Percentiles rank a stretch among this genome's conserved stretches.
Evolutionary conservation across 1,140 invertebrate genomes (phyloP).

Genomic region (Centruroides sculpturatus): DNA sequence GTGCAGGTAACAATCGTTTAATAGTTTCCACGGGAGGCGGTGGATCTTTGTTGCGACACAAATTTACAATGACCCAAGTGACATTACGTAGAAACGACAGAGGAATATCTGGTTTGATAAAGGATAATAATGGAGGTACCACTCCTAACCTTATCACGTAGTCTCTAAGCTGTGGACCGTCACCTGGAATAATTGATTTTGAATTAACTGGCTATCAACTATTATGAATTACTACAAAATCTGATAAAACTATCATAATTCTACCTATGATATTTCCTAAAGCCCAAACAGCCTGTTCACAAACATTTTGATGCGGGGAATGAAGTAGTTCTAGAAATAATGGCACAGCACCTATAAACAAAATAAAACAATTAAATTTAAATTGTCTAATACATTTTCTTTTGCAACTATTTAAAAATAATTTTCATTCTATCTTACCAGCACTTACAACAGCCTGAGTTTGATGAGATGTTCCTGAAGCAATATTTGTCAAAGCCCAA

Average conservation of each 20-base stretch:
- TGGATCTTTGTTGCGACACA: slow-evolving; percentile 84
- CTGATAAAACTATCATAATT: not conserved
- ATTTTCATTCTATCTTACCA: slow-evolving; percentile 3
- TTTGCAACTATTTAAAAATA: slow-evolving; percentile 1
- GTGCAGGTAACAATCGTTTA: slow-evolving; percentile 58
- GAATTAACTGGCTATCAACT: no score
- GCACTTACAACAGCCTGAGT: slow-evolving; percentile 67
- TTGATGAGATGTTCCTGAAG: slow-evolving; percentile 82
- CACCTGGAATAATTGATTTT: slow-evolving; percentile 21
- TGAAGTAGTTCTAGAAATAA: slow-evolving; percentile 61
- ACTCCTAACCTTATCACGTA: slow-evolving; percentile 40
- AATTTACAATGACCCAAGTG: slow-evolving; percentile 83
- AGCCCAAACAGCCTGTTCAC: slow-evolving; percentile 95
- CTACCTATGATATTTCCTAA: slow-evolving; percentile 91
- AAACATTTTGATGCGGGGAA: slow-evolving; percentile 60
- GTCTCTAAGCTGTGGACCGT: slow-evolving; percentile 60
- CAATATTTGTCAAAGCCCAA: slow-evolving; percentile 97
- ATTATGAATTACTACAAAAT: no score
- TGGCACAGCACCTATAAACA: slow-evolving; percentile 61
- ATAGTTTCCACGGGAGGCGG: slow-evolving; percentile 60
- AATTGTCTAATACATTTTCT: slow-evolving; percentile 11
- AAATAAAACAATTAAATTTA: slow-evolving; percentile 1
- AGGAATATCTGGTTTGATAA: slow-evolving; percentile 32
- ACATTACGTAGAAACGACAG: slow-evolving; percentile 53
- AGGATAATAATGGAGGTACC: slow-evolving; percentile 27